Base-by-base conservation (phyloP, 23 tunicate genomes). In the Styela plicata region DNA sequence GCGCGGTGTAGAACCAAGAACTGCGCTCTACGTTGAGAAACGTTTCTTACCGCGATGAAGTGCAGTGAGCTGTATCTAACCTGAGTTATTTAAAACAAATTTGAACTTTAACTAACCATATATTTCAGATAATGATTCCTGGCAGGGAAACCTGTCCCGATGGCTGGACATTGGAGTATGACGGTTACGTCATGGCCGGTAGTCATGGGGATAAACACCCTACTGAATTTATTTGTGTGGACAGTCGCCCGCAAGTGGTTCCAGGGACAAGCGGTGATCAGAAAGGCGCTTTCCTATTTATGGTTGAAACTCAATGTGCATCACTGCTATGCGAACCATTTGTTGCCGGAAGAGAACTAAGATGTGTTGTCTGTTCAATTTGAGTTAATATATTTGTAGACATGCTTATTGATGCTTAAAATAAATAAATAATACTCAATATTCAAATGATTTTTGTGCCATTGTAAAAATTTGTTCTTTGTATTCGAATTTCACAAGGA, bases 291-390 rank as follows among this genome's bases (percentile, higher is more conserved):
- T 63, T 74, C 63, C 69, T 84, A 24, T 66, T 74, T 1, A 63
- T 74, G 53, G 87, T 84, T 18, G 87, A 84, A 57, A 74, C 87
- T 20, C 61, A 63, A 30, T 84, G 87, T 34, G 69, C 81, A 16
- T 84, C 87, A 17, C 62, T 84, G 23, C 82, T 36, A 17, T 84
- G 87, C 33, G 87, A 84, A 36, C 87, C 87, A 0, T 74, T 74
- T 63, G 87, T 84, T 3, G 34, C 63, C 34, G 87, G 87, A 33
- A 74, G 87, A 24, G 87, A 84, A 63, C 3, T 84, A 13, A 32
- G 74, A 32, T 84, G 87, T 74, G 87, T 84, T 16, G 87, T 84
- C 16, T 84, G 87, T 63, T 52, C 87, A 7, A 84, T 84, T 27
- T 84, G 68, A 83, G 66, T 1, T n/a, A n/a, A n/a, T n/a, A n/a